Conservation (phyloP, 2,888 invertebrate species). For the Venusia cambrica region DNA sequence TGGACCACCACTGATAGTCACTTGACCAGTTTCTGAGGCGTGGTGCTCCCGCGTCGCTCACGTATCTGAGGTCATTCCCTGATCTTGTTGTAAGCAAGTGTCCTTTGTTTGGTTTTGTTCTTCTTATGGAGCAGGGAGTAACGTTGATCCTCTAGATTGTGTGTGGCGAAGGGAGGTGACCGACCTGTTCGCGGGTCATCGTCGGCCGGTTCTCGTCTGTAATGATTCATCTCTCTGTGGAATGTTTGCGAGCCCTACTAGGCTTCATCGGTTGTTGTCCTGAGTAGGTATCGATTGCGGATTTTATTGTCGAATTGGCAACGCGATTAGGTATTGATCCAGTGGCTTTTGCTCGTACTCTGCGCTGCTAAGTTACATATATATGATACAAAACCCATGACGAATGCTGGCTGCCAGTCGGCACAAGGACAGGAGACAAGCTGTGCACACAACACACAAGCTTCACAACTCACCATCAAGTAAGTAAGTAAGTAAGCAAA, state of each 20-base stretch:
- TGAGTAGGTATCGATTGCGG: constrained; percentile 1
- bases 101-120: constrained; percentile 9
- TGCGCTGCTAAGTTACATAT: no score
- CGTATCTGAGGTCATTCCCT: constrained; percentile 23
- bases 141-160: constrained; percentile 15
- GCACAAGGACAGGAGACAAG: constrained; percentile 8
- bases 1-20: constrained; percentile 22
- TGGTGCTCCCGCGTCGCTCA: constrained; percentile 24
- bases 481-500: no score
- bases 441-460: constrained; percentile 7
- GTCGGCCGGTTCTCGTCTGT: constrained; percentile 40
- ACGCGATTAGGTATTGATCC: no score
- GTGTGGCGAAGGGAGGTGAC: constrained; percentile 57
- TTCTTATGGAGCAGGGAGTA: constrained; percentile 1
- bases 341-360: no score
- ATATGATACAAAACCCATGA: no score
- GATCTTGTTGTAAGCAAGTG: constrained; percentile 15
- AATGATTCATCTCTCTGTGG: constrained; percentile 42
- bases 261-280: constrained; percentile 3
- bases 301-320: no score
- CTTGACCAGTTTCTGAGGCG: constrained; percentile 25
- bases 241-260: constrained; percentile 35
- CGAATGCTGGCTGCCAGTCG: no score
- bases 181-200: constrained; percentile 67
- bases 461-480: no score